phyloP scores from a whole-genome alignment of 2,797 vertebrate genomes.

The Cetoscarus ocellatus region DNA sequence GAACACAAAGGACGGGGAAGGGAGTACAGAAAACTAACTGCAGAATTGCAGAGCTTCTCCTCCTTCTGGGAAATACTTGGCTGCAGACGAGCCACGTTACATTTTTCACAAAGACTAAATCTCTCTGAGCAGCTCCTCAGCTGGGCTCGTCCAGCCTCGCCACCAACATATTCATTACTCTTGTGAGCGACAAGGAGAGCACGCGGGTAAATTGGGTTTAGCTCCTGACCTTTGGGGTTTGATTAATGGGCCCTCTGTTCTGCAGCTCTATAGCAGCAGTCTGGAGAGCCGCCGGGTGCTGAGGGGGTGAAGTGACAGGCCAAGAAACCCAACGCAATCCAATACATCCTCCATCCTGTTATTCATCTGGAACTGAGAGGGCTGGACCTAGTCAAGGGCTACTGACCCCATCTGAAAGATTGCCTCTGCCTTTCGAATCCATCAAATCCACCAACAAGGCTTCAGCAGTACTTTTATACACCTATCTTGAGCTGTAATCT shows the following conservation, averaged over 20 bases:
- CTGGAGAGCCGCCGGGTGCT: slow-evolving; percentile 52
- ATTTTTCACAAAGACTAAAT: slow-evolving; percentile 70
- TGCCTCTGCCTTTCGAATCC: slow-evolving; percentile 43
- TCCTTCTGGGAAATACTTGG: slow-evolving; percentile 46
- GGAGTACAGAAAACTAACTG: slow-evolving; percentile 21
- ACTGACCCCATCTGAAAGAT: slow-evolving; percentile 57
- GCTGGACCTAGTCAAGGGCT: slow-evolving; percentile 53
- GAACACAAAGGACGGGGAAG: slow-evolving; percentile 43
- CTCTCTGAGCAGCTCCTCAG: slow-evolving; percentile 55
- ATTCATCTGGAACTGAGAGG: slow-evolving; percentile 67
- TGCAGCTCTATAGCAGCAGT: slow-evolving; percentile 61
- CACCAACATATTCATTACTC: slow-evolving; percentile 82
- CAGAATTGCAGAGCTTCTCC: slow-evolving; percentile 18
- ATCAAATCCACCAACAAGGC: slow-evolving; percentile 58
- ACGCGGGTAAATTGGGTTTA: slow-evolving; percentile 85
- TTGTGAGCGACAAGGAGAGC: slow-evolving; percentile 79
- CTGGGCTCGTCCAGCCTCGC: slow-evolving; percentile 55
- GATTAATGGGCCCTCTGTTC: slow-evolving; percentile 82
- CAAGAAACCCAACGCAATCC: slow-evolving; percentile 52
- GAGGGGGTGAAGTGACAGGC: slow-evolving; percentile 66
- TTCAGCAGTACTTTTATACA: slow-evolving; percentile 31
- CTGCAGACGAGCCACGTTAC: slow-evolving; percentile 52
- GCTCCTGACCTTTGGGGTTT: slow-evolving; percentile 85
- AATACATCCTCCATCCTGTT: slow-evolving; percentile 66
- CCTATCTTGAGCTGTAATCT: slow-evolving; percentile 26